Base-by-base conservation (phyloP, 2,113 vertebrate species). In the Tetrax tetrax region DNA sequence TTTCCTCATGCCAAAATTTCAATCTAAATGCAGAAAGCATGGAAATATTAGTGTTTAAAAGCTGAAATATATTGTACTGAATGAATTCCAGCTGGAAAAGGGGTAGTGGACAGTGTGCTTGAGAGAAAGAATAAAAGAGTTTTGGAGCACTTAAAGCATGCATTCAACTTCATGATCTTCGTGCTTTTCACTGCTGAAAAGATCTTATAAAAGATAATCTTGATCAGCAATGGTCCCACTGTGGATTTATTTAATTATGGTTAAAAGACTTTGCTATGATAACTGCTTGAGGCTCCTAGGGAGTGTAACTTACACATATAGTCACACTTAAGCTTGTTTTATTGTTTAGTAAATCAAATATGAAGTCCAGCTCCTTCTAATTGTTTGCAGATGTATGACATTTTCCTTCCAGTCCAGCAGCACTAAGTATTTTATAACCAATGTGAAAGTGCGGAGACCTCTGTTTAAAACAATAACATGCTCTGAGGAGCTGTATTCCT, bases 381-480 rank as follows among this genome's bases (percentile, higher is more conserved):
- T 98, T 98, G 97, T 97, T 97, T 98, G 92, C 98, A 98, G 98
- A 98, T 98, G 98, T 97, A 96, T 96, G 94, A 96, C 96, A 93
- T 98, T 97, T 97, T 97, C 95, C 96, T 98, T 98, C 98, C 97
- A 98, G 95, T 97, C 95, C 97, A 97, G 97, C 98, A 97, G 97
- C 96, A 98, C 96, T 98, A 97, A 98, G 96, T 96, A 87, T 97
- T 98, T 98, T 98, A 98, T 97, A 98, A 97, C 96, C 97, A 95
- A 95, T 90, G 92, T 96, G 96, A 95, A 98, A 97, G 96, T 97
- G 93, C 94, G 92, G 95, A 94, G 97, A 97, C 94, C 97, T 98
- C 96, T 84, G 88, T 87, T 97, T 97, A 95, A 98, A 98, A 97
- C 95, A 98, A 93, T 95, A 97, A 92, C 92, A 81, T 47, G 87